These are phyloP conservation scores for Drosophila leontia DNA, from an alignment of 1,140 invertebrate genomes.

Conservation along the genomic window DNA sequence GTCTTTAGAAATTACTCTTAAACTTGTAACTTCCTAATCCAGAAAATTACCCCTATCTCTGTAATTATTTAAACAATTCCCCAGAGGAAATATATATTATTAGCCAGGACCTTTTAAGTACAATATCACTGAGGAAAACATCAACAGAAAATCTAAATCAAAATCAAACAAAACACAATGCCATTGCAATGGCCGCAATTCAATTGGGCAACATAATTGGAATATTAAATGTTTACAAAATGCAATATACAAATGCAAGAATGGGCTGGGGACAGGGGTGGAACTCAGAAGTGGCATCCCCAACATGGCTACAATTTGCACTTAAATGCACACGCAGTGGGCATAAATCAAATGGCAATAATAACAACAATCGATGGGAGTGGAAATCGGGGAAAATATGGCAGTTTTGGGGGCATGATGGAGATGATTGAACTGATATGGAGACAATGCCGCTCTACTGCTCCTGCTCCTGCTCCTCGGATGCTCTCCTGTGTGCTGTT, in stretches of 20 bases:
- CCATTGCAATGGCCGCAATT: slow-evolving; percentile 55
- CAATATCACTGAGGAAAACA: slow-evolving; percentile 8
- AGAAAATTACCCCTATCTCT: not conserved
- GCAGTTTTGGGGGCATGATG: slow-evolving; percentile 4
- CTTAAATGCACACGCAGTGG: slow-evolving; percentile 74
- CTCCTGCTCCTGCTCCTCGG: not conserved
- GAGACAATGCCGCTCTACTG: slow-evolving; percentile 33
- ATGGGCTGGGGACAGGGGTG: not conserved
- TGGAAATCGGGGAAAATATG: slow-evolving; percentile 9
- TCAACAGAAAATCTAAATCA: slow-evolving; percentile 11
- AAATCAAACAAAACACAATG: slow-evolving; percentile 47
- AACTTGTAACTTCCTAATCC: not conserved
- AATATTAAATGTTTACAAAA: slow-evolving; percentile 83
- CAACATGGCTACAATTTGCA: slow-evolving; percentile 72
- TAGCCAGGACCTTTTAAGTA: not conserved
- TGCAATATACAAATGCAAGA: slow-evolving; percentile 68
- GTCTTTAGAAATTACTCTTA: too few relatives aligned
- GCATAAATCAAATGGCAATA: slow-evolving; percentile 75
- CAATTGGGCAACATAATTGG: slow-evolving; percentile 79
- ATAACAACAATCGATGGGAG: slow-evolving; percentile 35
- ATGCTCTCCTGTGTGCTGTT: slow-evolving; percentile 44
- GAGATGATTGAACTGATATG: slow-evolving; percentile 10
- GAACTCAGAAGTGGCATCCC: slow-evolving; percentile 7
- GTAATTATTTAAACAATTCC: slow-evolving; percentile 11
- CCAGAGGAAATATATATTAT: not conserved